Percentiles rank a stretch among this genome's conserved stretches.
phyloP scores from a whole-genome alignment of 2,797 vertebrate species.

The Salarias fasciatus region DNA sequence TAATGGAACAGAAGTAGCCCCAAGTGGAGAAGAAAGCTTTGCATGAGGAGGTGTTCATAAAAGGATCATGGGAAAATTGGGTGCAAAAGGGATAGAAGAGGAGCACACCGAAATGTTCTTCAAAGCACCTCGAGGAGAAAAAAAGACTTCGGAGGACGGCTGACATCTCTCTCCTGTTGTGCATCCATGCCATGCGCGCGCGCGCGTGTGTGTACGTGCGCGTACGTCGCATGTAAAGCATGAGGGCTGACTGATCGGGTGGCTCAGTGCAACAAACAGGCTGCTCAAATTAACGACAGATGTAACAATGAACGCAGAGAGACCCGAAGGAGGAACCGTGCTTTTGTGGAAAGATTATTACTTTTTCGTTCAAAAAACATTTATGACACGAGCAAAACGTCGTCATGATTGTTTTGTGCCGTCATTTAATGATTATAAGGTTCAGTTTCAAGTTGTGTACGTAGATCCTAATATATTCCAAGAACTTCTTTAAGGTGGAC shows the following conservation, averaged over 20 bases:
- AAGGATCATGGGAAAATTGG: conserved; percentile 71
- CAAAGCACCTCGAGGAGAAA: conserved; percentile 69
- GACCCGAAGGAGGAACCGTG: conserved; percentile 42
- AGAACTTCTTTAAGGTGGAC: no score
- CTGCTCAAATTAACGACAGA: conserved; percentile 58
- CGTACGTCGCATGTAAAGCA: conserved; percentile 41
- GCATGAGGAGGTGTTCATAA: conserved; percentile 78
- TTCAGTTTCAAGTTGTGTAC: no score
- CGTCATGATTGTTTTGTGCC: no score
- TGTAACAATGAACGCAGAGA: conserved; percentile 39
- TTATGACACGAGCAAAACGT: conserved; percentile 4
- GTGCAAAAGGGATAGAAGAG: conserved; percentile 54
- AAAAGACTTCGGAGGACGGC: conserved; percentile 63
- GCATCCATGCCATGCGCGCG: conserved; percentile 20
- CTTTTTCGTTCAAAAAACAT: conserved; percentile 45
- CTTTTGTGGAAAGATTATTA: conserved; percentile 37
- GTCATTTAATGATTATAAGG: no score
- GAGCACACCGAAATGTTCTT: conserved; percentile 66
- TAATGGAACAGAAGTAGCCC: conserved; percentile 85
- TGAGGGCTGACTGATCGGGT: conserved; percentile 46
- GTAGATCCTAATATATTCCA: no score
- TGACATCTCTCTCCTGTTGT: conserved; percentile 57
- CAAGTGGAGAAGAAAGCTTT: conserved; percentile 78
- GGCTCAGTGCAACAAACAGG: conserved; percentile 61
- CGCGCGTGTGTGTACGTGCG: conserved; percentile 19